Conservation (phyloP, 2,113 vertebrate species). For the Tenrec ecaudatus region DNA sequence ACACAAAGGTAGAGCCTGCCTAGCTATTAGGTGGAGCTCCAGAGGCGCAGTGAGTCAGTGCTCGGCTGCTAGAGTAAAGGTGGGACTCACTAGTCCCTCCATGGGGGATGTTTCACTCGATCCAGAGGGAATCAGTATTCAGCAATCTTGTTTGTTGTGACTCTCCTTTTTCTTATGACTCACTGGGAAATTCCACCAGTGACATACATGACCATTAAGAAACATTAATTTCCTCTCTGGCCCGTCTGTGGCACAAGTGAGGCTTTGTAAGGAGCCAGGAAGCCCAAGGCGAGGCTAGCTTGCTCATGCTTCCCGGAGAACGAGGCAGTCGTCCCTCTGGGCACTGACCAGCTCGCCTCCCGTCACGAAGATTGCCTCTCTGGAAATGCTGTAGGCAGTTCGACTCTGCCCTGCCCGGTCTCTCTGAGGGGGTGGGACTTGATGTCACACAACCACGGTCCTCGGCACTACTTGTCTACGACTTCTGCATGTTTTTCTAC, state of each 20-base stretch:
- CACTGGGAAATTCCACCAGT: background rate
- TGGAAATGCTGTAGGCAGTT: background rate
- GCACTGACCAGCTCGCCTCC: background rate
- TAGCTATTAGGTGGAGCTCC: background rate
- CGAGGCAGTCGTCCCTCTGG: background rate
- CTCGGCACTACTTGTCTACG: background rate
- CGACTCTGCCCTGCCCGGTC: background rate
- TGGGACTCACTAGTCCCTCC: background rate
- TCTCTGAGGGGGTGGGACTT: background rate
- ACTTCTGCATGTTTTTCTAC: background rate
- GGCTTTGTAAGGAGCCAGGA: background rate
- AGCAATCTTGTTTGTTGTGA: background rate
- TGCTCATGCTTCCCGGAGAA: background rate
- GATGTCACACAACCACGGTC: background rate
- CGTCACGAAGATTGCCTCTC: background rate
- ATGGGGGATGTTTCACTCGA: background rate
- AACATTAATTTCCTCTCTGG: constrained; percentile 36
- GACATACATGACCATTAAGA: background rate
- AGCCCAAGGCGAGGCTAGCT: background rate
- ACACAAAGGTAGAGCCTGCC: constrained; percentile 7
- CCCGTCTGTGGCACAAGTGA: background rate
- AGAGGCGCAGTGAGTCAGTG: background rate
- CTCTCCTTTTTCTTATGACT: background rate
- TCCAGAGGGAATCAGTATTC: background rate
- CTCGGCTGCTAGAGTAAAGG: background rate